phyloP scores from a whole-genome alignment of 2,888 invertebrate species.

The Suillia variegata region DNA sequence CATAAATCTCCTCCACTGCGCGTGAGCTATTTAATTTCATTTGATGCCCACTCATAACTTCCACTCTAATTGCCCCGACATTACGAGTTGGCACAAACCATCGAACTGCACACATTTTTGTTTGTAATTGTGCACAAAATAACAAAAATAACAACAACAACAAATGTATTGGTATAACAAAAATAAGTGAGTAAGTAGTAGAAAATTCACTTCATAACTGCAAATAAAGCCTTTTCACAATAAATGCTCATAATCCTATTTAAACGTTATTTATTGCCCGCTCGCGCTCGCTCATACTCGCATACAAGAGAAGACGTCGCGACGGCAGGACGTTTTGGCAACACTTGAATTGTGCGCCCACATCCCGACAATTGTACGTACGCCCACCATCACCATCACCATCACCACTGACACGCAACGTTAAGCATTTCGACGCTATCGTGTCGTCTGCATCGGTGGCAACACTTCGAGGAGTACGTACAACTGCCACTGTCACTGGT shows the following conservation, averaged over 20 bases:
- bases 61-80: neutral
- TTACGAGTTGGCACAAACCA: neutral
- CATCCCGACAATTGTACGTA: neutral
- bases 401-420: too few species aligned
- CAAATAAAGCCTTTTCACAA: neutral
- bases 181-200: too few species aligned
- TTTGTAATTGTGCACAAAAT: too few species aligned
- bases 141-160: neutral
- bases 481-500: too few species aligned
- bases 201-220: neutral
- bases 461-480: too few species aligned
- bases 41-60: neutral
- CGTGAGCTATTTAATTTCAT: too few species aligned
- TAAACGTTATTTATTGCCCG: constrained; percentile 33
- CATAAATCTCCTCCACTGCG: too few species aligned
- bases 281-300: neutral
- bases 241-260: constrained; percentile 33
- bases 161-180: neutral
- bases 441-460: neutral
- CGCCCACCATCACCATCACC: neutral
- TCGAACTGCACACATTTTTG: too few species aligned
- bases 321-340: neutral
- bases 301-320: too few species aligned
- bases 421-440: too few species aligned
- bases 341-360: neutral